phyloP scores from a whole-genome alignment of 2,113 vertebrate genomes.

The Phocoena sinus region DNA sequence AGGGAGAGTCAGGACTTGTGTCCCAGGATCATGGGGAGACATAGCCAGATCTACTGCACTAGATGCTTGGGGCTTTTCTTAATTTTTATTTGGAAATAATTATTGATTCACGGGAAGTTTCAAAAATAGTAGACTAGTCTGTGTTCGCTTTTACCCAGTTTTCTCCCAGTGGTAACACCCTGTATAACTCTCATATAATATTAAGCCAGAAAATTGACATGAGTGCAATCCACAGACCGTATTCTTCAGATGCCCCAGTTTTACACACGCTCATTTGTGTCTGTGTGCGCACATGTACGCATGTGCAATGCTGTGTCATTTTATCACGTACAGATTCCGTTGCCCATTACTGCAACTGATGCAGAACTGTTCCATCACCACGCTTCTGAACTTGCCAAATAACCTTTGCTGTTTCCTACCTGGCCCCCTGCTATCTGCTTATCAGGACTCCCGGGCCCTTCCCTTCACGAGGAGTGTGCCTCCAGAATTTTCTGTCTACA shows the following conservation, averaged over 20 bases:
- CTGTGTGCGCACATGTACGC: fast-evolving
- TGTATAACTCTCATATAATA: fast-evolving
- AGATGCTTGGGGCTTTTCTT: background rate
- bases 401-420: background rate
- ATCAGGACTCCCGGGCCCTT: background rate
- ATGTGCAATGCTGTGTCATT: background rate
- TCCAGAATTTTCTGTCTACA: background rate
- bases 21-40: background rate
- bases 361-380: background rate
- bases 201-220: background rate
- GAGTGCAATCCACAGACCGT: background rate
- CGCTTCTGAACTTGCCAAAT: background rate
- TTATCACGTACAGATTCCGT: background rate
- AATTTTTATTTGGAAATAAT: background rate
- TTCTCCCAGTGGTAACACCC: background rate
- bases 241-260: background rate
- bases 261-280: fast-evolving
- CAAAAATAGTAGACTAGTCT: background rate
- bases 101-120: background rate
- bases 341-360: background rate
- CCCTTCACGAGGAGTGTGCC: background rate
- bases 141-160: background rate
- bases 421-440: background rate
- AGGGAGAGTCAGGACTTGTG: background rate
- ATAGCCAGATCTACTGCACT: background rate